Conservation (phyloP, 1,140 invertebrate genomes). For the Venustaconcha ellipsiformis region DNA sequence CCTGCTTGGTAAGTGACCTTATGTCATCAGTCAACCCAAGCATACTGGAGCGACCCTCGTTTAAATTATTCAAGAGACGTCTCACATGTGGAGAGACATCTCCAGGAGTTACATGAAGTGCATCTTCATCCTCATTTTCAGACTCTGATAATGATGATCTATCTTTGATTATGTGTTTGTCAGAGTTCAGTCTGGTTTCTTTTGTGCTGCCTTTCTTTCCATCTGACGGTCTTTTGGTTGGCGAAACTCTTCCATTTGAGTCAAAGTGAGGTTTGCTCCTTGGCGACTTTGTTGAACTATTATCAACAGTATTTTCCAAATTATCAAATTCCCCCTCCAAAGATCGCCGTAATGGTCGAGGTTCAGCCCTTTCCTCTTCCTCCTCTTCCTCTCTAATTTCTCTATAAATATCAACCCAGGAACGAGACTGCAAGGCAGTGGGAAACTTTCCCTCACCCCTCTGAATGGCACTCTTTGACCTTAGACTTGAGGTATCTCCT, state of each 20-base stretch:
- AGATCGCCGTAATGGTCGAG: conserved; percentile 12
- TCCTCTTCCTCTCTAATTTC: conserved; percentile 24
- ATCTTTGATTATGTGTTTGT: no score
- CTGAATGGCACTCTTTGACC: no score
- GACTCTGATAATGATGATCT: no score
- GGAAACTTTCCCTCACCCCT: not conserved
- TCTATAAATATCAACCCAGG: conserved; percentile 27
- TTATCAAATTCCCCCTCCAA: conserved; percentile 15
- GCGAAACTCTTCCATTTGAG: no score
- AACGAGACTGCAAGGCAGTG: conserved; percentile 11
- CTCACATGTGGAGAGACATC: conserved; percentile 21
- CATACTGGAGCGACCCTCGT: conserved; percentile 16
- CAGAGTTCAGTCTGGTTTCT: no score
- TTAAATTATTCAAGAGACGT: conserved; percentile 16
- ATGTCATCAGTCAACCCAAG: conserved; percentile 9
- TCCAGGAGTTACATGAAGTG: not conserved
- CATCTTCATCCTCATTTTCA: no score
- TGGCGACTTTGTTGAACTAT: conserved; percentile 19
- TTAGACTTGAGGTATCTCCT: no score
- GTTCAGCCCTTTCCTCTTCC: conserved; percentile 6
- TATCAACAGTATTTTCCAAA: conserved; percentile 12
- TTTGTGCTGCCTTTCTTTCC: no score
- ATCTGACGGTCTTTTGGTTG: no score
- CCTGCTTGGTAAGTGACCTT: conserved; percentile 1
- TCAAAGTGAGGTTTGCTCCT: no score